Percentiles rank a stretch among this genome's conserved stretches.
Conservation (phyloP, 2,888 invertebrate genomes). For the Drosophila atroscutellata region DNA sequence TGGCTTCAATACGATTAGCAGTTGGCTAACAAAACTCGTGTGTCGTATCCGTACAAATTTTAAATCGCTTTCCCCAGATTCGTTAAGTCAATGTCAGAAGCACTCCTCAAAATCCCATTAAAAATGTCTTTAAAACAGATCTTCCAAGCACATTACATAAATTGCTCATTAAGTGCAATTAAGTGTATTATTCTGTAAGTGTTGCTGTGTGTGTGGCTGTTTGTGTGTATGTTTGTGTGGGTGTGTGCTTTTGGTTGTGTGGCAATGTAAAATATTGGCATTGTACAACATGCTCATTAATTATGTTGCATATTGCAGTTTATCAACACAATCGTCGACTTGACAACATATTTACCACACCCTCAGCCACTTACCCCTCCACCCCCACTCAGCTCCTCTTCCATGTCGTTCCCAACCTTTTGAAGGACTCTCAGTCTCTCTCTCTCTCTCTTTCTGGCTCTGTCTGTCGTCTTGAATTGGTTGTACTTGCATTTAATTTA, state of each 20-base stretch:
- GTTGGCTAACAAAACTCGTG: too few relatives aligned
- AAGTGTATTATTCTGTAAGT: constrained; percentile 56
- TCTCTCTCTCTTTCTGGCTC: constrained; percentile 1
- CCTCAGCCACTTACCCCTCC: neutral
- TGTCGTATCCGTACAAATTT: neutral
- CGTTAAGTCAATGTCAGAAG: neutral
- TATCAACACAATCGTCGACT: constrained; percentile 79
- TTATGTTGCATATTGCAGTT: constrained; percentile 78
- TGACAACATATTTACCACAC: constrained; percentile 52
- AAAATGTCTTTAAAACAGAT: constrained; percentile 24
- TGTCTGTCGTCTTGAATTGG: constrained; percentile 28
- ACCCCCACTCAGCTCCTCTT: neutral
- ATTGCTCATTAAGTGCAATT: constrained; percentile 75
- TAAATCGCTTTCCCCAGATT: neutral
- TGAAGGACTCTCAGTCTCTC: constrained; percentile 12
- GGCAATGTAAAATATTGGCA: constrained; percentile 76
- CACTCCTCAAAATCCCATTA: neutral
- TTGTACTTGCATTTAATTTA: constrained; percentile 74
- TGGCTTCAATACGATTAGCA: neutral
- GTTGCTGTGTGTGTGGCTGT: constrained; percentile 6
- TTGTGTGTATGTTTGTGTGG: constrained; percentile 7
- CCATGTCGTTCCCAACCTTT: neutral
- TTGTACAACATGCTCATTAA: constrained; percentile 79
- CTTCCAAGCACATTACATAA: constrained; percentile 49
- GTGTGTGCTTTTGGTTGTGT: constrained; percentile 29